phyloP scores from a whole-genome alignment of 2,888 invertebrate species.

The Buathra laborator region DNA sequence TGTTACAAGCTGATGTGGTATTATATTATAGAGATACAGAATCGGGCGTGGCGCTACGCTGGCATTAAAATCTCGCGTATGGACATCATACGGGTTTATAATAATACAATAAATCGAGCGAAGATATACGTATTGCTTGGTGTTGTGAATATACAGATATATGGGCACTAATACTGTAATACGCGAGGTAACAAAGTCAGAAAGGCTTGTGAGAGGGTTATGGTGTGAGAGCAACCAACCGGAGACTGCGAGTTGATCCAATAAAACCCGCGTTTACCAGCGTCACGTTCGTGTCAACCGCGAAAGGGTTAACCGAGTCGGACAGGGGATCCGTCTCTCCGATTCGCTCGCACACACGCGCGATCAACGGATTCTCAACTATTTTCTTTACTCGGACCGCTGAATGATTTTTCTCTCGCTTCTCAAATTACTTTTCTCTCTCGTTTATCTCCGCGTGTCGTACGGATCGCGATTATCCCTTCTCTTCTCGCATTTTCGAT shows the following conservation, averaged over 20 bases:
- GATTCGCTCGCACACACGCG: slow-evolving; percentile 20
- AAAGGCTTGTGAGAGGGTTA: slow-evolving; percentile 4
- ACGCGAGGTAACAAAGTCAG: not conserved
- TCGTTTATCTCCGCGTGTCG: slow-evolving; percentile 1
- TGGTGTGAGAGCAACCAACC: slow-evolving; percentile 29
- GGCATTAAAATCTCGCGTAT: slow-evolving; percentile 53
- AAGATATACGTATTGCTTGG: not conserved
- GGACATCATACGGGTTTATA: slow-evolving; percentile 38
- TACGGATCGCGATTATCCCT: slow-evolving; percentile 41
- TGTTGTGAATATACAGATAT: not conserved
- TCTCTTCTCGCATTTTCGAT: not conserved
- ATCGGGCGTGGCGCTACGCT: slow-evolving; percentile 53
- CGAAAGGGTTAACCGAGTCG: slow-evolving; percentile 52
- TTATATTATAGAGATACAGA: slow-evolving; percentile 47
- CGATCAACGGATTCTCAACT: slow-evolving; percentile 16
- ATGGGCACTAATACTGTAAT: slow-evolving; percentile 15
- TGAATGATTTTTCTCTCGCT: slow-evolving; percentile 38
- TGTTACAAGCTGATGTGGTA: not conserved
- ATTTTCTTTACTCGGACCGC: slow-evolving; percentile 13
- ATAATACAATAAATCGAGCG: slow-evolving; percentile 37
- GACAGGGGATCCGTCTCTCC: slow-evolving; percentile 53
- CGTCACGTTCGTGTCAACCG: slow-evolving; percentile 50
- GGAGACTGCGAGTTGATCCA: slow-evolving; percentile 46
- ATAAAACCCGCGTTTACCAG: slow-evolving; percentile 48
- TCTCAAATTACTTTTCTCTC: slow-evolving; percentile 42